These are phyloP conservation scores for Cyprinus carpio DNA, from an alignment of 2,113 vertebrate species.

Conservation along the genomic window DNA sequence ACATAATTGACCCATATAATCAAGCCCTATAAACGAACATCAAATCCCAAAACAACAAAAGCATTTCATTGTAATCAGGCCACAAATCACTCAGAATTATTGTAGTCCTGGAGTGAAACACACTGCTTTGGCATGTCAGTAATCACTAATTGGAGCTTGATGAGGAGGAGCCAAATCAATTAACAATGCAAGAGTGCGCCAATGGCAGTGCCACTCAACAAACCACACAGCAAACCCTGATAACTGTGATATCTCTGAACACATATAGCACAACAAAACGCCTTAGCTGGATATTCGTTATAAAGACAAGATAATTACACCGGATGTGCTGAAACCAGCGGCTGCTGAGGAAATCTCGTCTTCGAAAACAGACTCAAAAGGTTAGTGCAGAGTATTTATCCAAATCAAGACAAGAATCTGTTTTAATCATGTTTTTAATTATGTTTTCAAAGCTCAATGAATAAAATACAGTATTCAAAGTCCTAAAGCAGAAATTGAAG, in stretches of 20 bases:
- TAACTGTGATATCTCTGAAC: background rate
- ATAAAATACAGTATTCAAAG: background rate
- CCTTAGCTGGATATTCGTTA: background rate
- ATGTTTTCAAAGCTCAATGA: background rate
- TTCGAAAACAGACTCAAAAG: background rate
- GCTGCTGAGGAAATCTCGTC: background rate
- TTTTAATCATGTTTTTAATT: background rate
- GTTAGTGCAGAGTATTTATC: slow-evolving; percentile 18
- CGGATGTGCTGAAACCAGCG: background rate
- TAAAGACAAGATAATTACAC: background rate
- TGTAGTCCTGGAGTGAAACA: background rate
- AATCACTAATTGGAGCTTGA: slow-evolving; percentile 15
- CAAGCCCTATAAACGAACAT: too few relatives aligned
- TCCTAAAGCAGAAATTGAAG: background rate
- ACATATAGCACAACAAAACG: background rate
- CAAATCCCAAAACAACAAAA: background rate
- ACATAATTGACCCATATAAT: too few relatives aligned
- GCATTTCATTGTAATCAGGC: background rate
- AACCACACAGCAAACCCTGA: background rate
- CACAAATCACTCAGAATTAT: background rate
- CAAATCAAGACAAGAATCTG: background rate
- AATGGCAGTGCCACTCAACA: slow-evolving; percentile 8
- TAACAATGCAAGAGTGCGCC: slow-evolving; percentile 12
- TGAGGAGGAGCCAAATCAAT: slow-evolving; percentile 42
- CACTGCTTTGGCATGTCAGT: background rate